phyloP scores from a whole-genome alignment of 2,888 invertebrate genomes.

The Ochropleura plecta region DNA sequence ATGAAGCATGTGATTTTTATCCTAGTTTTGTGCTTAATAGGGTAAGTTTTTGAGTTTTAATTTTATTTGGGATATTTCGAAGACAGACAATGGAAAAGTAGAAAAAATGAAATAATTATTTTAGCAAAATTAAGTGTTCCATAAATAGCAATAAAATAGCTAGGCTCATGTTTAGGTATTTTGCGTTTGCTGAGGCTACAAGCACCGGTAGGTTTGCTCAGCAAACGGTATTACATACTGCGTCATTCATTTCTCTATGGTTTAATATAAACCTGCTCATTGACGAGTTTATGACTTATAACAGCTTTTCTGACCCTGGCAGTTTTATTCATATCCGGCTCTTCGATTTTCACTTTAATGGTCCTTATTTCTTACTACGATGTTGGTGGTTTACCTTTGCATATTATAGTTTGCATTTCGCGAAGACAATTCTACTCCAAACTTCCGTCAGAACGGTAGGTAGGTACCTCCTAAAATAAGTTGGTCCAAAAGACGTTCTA shows the following conservation, averaged over 20 bases:
- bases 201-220: too few relatives aligned
- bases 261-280: not conserved
- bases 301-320: not conserved
- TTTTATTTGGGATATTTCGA: not conserved
- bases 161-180: not conserved
- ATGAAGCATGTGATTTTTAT: slow-evolving; percentile 67
- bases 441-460: too few relatives aligned
- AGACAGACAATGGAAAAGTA: not conserved
- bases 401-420: not conserved
- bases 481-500: not conserved
- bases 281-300: not conserved
- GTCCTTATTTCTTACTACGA: not conserved
- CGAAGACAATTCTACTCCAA: not conserved
- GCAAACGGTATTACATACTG: not conserved
- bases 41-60: slow-evolving; percentile 64
- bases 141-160: not conserved
- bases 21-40: slow-evolving; percentile 63
- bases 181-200: slow-evolving; percentile 1
- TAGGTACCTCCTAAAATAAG: not conserved
- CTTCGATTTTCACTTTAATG: too few relatives aligned
- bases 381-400: not conserved
- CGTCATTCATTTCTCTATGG: not conserved
- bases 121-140: not conserved
- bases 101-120: not conserved
- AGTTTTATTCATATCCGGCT: not conserved